Evolutionary conservation across 2,113 vertebrate species (phyloP).

Genomic region (Speoplatyrhinus poulsoni): DNA sequence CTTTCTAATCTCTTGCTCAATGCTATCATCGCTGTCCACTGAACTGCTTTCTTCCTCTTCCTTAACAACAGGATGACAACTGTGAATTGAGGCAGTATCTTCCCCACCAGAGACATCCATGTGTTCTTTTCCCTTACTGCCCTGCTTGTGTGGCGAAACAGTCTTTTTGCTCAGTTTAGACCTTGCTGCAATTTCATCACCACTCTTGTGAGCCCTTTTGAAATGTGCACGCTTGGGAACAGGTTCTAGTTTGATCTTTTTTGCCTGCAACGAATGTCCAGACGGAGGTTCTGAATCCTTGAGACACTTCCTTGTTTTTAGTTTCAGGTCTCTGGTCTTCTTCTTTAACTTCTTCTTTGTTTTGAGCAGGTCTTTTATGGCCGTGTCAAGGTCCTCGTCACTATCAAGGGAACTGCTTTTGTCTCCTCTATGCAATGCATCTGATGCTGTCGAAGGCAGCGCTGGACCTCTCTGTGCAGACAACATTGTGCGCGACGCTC

Average conservation of each 20-base stretch:
- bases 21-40: slow-evolving; percentile 93
- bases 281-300: slow-evolving; percentile 58
- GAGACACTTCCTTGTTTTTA: slow-evolving; percentile 74
- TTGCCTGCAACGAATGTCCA: slow-evolving; percentile 40
- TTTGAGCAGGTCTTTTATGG: slow-evolving; percentile 90
- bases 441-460: slow-evolving; percentile 9
- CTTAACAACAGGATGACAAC: not conserved
- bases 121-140: slow-evolving; percentile 1
- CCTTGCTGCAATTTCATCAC: slow-evolving; percentile 39
- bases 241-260: slow-evolving; percentile 43
- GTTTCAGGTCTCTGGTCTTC: slow-evolving; percentile 78
- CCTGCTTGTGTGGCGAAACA: slow-evolving; percentile 27
- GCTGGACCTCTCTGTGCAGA: slow-evolving; percentile 26
- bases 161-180: slow-evolving; percentile 28
- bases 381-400: slow-evolving; percentile 90
- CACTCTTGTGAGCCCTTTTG: slow-evolving; percentile 56
- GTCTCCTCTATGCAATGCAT: slow-evolving; percentile 73
- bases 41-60: slow-evolving; percentile 84
- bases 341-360: slow-evolving; percentile 89
- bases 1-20: slow-evolving; percentile 90
- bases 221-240: slow-evolving; percentile 56
- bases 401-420: slow-evolving; percentile 97
- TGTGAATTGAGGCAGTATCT: not conserved
- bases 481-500: slow-evolving; percentile 18
- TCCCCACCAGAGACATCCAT: slow-evolving; percentile 12